phyloP scores from a whole-genome alignment of 2,888 invertebrate genomes.

The Callinectes sapidus region DNA sequence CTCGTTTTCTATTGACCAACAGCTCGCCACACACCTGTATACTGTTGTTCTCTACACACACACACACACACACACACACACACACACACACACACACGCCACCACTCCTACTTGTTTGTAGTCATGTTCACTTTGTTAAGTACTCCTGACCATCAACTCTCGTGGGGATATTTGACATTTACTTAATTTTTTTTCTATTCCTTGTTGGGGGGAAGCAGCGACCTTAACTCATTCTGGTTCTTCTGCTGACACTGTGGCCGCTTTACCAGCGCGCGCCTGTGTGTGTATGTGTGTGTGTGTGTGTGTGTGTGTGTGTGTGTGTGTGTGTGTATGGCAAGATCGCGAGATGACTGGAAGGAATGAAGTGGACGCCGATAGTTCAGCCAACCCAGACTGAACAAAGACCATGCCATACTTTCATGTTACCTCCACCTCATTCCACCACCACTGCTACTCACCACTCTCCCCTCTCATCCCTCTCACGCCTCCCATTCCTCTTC shows the following conservation, averaged over 20 bases:
- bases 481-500: slow-evolving; percentile 20
- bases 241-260: background rate
- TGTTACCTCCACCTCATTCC: slow-evolving; percentile 20
- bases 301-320: slow-evolving; percentile 47
- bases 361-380: background rate
- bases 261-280: background rate
- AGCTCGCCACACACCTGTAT: background rate
- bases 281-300: slow-evolving; percentile 40
- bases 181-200: background rate
- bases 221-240: background rate
- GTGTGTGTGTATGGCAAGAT: slow-evolving; percentile 24
- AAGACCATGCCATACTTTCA: slow-evolving; percentile 18
- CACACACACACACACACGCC: too few species aligned
- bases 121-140: background rate
- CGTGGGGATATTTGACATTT: background rate
- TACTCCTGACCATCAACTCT: background rate
- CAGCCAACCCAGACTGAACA: background rate
- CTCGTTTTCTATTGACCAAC: background rate
- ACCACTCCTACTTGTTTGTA: background rate
- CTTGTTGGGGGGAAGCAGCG: background rate
- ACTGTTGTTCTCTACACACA: background rate
- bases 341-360: background rate
- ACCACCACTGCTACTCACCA: background rate
- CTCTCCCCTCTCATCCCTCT: slow-evolving; percentile 13
- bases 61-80: too few species aligned